Base-by-base conservation (phyloP, 2,113 vertebrate genomes). In the Vimba vimba region DNA sequence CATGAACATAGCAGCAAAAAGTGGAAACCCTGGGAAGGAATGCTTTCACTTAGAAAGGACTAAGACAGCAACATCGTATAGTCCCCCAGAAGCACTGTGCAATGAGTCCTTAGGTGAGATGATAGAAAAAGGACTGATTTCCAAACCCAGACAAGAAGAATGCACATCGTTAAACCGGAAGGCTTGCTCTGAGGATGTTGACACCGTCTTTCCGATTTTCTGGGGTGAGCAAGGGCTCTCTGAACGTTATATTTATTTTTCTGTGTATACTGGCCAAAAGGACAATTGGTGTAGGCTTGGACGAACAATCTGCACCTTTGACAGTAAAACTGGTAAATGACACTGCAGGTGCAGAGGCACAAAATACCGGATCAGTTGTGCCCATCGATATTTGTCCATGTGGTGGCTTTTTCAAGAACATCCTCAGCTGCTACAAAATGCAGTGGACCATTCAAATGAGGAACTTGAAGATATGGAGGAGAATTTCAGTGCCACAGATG, bases 1-100 rank as follows among this genome's bases (percentile, higher is more conserved):
- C 11, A 79, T 79, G 77, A 43, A 1, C 13, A 79, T 79, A 27
- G 77, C 77, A 15, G 52, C 55, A 33, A 43, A 79, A 4, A 60
- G 30, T 39, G 77, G 77, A 79, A 79, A 79, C 23, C 77, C 77
- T 39, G 77, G 77, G 4, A 79, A 79, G 25, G 30, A 60, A 23
- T 79, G 77, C 9, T 79, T 23, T 36, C 77, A 79, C 33, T n/a
- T 79, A 25, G 77, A 79, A 47, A 79, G 77, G 77, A 79, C 55
- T 3, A 60, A 12, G 5, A 79, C 45, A 21, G 33, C 77, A 10
- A 33, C 10, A 21, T 36, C 19, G 1, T 79, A 79, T 30, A 79
- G 55, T 23, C 33, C 77, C 3, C 52, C 77, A 57, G 23, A 55
- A 55, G 19, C 77, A 39, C 52, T 79, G 77, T 36, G 33, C 27